Percentiles rank a stretch among this genome's conserved stretches.
These are phyloP conservation scores for Chiroxiphia lanceolata DNA, from an alignment of 2,797 vertebrate species.

Conservation along the genomic window DNA sequence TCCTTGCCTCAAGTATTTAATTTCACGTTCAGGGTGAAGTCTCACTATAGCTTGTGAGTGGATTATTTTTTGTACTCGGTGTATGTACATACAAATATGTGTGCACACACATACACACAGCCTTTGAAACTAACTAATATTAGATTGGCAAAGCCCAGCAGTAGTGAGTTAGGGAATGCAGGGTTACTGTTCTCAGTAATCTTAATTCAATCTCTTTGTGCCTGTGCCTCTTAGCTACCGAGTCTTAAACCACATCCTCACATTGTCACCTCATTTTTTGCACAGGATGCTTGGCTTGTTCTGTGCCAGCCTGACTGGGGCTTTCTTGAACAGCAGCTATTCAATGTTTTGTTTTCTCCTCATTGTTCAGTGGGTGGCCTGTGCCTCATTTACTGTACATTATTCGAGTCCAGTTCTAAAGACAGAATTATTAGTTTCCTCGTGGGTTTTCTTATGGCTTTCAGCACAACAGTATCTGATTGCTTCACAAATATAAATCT, in stretches of 20 bases:
- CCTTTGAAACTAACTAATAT: background rate
- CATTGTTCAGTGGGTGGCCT: constrained; percentile 60
- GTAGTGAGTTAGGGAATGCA: background rate
- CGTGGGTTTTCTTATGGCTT: constrained; percentile 50
- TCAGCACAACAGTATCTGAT: constrained; percentile 48
- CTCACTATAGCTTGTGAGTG: background rate
- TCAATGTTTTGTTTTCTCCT: constrained; percentile 54
- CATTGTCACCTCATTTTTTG: constrained; percentile 61
- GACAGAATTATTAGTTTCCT: constrained; percentile 62
- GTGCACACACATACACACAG: background rate
- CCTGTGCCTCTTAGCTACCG: background rate
- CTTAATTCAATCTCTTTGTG: constrained; percentile 54
- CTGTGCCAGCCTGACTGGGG: constrained; percentile 44
- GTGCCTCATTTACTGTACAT: constrained; percentile 57
- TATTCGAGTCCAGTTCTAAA: constrained; percentile 59
- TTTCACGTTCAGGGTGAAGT: background rate
- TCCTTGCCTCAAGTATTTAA: background rate
- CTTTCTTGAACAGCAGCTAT: constrained; percentile 56
- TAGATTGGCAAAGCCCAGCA: background rate
- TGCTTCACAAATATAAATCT: constrained; percentile 39
- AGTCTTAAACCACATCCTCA: constrained; percentile 57
- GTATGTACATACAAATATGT: background rate
- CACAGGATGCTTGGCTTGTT: constrained; percentile 60
- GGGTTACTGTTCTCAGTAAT: constrained; percentile 21
- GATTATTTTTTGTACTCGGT: background rate